Base-by-base conservation (phyloP, 2,888 invertebrate species). In the Cephus rjabovi region DNA sequence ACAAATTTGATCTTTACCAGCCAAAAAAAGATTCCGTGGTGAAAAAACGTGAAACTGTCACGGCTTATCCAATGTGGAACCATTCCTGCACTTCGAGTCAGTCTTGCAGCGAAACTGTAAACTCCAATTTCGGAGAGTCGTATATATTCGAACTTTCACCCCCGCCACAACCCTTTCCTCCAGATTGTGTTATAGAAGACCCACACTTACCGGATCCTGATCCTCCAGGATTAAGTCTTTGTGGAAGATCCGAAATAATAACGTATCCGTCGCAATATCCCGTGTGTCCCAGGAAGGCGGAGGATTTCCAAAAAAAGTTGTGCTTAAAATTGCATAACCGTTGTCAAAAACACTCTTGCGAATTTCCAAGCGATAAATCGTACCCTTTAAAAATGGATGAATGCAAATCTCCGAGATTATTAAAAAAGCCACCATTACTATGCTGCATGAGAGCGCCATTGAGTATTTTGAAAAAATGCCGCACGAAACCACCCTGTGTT, bases 281-380 rank as follows among this genome's bases (percentile, higher is more conserved):
- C 1, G 71, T 71, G 33, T 71, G 71, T 23, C 71, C 71, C 31
- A 34, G 2, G 23, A 31, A 12, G 31, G 33, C 23, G 71, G 33
- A 71, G 71, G 12, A 23, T 34, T 56, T 23, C 23, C 56, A 23
- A 23, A 56, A 56, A 56, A 56, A 56, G 2, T 56, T 23, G 9
- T 15, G 23, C 56, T 23, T 23, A 6, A 56, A 23, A 56, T 23
- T 56, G 23, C 56, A 23, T 9, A 56, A 56, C 1, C 23, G 56
- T 56, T 23, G 23, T 9, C 9, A 9, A 9, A 56, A 56, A 23
- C 6, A 23, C 56, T 56, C 0, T 9, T 1, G 9, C 56, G 91
- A 31, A 92, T 87, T 83, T 93, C 93, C 93, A 93, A 93, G 74
- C 23, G 34, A 1, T 12, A 15, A 34, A 69, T 73, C 78, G 68